Conservation (phyloP, 2,113 vertebrate genomes). For the Mixornis gularis region DNA sequence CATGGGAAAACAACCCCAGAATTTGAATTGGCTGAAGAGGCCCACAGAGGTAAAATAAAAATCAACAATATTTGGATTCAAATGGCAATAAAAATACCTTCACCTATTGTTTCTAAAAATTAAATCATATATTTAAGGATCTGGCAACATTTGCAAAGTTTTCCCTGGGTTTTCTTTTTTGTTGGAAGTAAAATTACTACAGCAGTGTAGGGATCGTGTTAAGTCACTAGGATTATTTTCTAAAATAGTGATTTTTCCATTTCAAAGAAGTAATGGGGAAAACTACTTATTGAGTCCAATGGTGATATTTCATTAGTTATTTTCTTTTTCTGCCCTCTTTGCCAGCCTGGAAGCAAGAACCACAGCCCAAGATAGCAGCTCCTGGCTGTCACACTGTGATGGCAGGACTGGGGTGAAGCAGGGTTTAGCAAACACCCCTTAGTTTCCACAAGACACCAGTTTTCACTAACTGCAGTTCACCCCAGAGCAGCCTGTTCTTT, state of each 20-base stretch:
- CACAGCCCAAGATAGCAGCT: accelerated
- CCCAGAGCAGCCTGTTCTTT: neutral
- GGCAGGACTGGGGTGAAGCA: accelerated
- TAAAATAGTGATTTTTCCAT: neutral
- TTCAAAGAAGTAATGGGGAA: neutral
- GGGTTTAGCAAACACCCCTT: neutral
- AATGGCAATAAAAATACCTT: neutral
- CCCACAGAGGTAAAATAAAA: neutral
- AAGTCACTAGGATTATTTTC: neutral
- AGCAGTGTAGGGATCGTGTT: neutral
- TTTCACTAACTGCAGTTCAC: neutral
- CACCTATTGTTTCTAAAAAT: neutral
- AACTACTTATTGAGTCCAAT: neutral
- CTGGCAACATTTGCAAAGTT: neutral
- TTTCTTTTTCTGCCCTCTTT: neutral
- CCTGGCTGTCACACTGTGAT: neutral
- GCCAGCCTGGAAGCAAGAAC: neutral
- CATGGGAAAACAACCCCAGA: accelerated
- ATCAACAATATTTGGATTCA: neutral
- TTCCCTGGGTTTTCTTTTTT: neutral
- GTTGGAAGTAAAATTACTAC: neutral
- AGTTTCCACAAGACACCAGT: neutral
- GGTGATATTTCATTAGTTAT: neutral
- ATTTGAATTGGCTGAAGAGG: neutral
- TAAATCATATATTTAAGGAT: neutral